Evolutionary conservation across 2,888 invertebrate species (phyloP), one percentile per base, ranked within the genome.

Genomic region (Congeria kusceri): DNA sequence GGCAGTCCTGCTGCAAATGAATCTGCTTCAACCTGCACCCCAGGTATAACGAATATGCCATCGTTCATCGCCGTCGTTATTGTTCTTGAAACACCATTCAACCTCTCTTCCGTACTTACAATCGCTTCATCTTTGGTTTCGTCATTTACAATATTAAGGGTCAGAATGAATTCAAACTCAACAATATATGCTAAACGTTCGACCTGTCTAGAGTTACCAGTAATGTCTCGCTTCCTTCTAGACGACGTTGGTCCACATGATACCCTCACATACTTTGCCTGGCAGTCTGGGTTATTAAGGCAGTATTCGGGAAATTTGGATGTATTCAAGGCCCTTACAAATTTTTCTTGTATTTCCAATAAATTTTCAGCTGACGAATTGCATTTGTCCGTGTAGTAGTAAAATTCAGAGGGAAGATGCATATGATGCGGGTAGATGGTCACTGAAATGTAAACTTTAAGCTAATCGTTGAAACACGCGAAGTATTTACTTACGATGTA

Each of bases 321-420:
- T 13, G 59, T 47, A 29, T 73, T 77, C 7, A 83, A 53, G 13
- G 78, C 76, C n/a, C 67, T 29, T 4, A 82, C 61, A 58, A 83
- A 83, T 27, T 80, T 80, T 44, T 71, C 67, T 46, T 63, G 46
- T n/a, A 83, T 83, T 32, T 79, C 56, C 13, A 46, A 47, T 5
- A 79, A 5, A 53, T 74, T 79, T 11, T 47, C 44, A 18, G 66
- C 56, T 3, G 78, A 69, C 18, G 72, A 74, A 64, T 77, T 75
- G 49, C 83, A 83, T 58, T 77, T 46, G 46, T 68, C 79, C 18
- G 76, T 73, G 27, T 71, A 83, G 69, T 83, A 83, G 64, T 71
- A 80, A n/a, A 79, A 39, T 15, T 79, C 79, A n/a, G 77, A 77
- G 9, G 66, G 72, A 29, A 83, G 66, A 44, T 70, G 39, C 74